Percentiles rank a stretch among this genome's conserved stretches.
Conservation (phyloP, 2,113 vertebrate genomes). For the Brachypteracias leptosomus region DNA sequence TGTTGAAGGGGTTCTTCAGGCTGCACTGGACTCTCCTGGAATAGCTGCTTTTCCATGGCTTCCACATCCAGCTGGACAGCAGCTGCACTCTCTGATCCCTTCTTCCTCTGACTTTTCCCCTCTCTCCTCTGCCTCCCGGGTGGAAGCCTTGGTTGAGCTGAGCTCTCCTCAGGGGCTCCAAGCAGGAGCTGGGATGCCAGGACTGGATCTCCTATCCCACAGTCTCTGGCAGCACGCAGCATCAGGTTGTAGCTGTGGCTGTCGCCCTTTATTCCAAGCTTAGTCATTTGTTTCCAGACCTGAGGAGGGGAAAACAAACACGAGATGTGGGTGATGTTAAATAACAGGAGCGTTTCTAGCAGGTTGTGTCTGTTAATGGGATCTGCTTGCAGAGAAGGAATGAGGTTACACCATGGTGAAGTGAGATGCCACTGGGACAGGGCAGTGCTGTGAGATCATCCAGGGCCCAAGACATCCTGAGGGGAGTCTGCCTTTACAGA, state of each 20-base stretch:
- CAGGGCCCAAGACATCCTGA: fast-evolving
- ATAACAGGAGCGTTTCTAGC: neutral
- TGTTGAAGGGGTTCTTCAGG: neutral
- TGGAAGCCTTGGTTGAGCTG: neutral
- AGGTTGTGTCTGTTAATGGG: neutral
- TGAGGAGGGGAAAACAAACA: conserved; percentile 39
- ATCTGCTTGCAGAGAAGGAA: neutral
- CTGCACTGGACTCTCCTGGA: conserved; percentile 33
- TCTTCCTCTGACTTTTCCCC: neutral
- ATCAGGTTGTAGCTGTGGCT: conserved; percentile 85
- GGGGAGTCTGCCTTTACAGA: neutral
- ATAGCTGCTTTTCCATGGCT: conserved; percentile 78
- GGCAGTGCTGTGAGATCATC: neutral
- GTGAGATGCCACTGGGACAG: neutral
- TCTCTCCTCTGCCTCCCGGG: neutral
- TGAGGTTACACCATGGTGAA: fast-evolving
- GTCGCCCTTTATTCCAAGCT: conserved; percentile 79
- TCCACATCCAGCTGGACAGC: conserved; percentile 70
- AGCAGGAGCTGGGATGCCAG: conserved; percentile 80
- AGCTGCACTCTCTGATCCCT: neutral
- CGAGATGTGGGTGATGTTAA: neutral
- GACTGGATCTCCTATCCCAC: conserved; percentile 78
- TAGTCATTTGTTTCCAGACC: conserved; percentile 92
- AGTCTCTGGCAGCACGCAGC: conserved; percentile 85
- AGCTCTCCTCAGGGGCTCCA: neutral